Conservation (phyloP, 2,113 vertebrate genomes). For the Lophotis ruficrista region DNA sequence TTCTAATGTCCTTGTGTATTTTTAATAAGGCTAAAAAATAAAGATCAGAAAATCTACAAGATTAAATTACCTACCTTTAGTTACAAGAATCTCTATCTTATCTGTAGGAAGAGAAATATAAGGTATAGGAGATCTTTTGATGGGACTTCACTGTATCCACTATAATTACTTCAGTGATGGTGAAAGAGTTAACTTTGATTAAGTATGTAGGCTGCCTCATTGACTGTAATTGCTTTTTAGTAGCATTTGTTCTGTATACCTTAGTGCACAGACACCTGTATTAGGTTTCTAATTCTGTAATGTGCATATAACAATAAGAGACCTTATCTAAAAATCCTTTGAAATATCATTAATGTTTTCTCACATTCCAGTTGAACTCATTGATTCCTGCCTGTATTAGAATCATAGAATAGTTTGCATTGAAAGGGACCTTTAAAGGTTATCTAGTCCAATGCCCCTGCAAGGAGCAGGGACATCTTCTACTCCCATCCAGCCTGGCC, state of each 20-base stretch:
- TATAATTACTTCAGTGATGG: background rate
- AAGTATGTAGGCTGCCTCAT: background rate
- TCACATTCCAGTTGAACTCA: background rate
- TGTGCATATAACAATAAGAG: background rate
- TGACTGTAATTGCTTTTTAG: background rate
- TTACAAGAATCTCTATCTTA: background rate
- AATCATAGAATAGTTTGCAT: too few species aligned
- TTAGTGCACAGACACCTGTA: background rate
- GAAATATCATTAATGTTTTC: background rate
- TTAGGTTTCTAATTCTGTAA: conserved; percentile 8
- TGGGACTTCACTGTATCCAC: background rate
- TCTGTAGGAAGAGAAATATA: background rate
- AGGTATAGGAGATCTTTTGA: background rate
- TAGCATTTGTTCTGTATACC: background rate
- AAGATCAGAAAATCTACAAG: background rate
- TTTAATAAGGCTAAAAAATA: background rate
- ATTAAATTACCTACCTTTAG: background rate
- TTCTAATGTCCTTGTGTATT: background rate
- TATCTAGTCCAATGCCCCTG: too few species aligned
- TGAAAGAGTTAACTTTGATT: background rate
- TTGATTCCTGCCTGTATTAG: background rate
- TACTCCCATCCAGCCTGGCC: too few species aligned
- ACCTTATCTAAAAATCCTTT: conserved; percentile 10
- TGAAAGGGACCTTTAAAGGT: too few species aligned
- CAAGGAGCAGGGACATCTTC: too few species aligned